phyloP scores from a whole-genome alignment of 2,888 invertebrate species.

The Sarcophaga rosellei region DNA sequence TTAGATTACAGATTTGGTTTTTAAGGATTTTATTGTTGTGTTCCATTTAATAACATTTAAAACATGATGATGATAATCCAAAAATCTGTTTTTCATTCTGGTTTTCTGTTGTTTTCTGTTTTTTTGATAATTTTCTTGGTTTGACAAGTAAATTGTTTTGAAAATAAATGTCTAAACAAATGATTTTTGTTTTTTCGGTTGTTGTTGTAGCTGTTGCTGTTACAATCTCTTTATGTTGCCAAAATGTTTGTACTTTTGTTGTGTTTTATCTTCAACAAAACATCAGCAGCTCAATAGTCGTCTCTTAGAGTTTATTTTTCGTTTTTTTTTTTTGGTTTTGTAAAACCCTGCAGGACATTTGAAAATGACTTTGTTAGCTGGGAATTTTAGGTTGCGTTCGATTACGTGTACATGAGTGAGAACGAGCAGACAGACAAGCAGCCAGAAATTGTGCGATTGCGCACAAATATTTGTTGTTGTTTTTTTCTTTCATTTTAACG shows the following conservation, averaged over 20 bases:
- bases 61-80: constrained; percentile 10
- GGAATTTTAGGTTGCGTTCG: constrained; percentile 33
- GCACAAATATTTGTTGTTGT: constrained; percentile 41
- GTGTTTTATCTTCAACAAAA: constrained; percentile 59
- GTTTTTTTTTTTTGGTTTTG: constrained; percentile 49
- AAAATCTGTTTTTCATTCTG: not conserved
- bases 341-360: constrained; percentile 62
- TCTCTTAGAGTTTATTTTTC: constrained; percentile 24
- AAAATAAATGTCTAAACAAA: constrained; percentile 67
- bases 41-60: constrained; percentile 31
- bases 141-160: constrained; percentile 45
- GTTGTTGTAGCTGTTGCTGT: constrained; percentile 46
- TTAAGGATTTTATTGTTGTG: not conserved
- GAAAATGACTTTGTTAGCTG: constrained; percentile 61
- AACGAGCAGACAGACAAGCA: too few species aligned
- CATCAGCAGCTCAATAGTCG: constrained; percentile 45
- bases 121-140: not conserved
- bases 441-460: constrained; percentile 48
- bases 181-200: constrained; percentile 68
- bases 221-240: constrained; percentile 41
- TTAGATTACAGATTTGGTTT: not conserved
- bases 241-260: constrained; percentile 26
- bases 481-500: too few species aligned
- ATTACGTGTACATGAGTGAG: too few species aligned
- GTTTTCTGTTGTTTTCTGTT: too few species aligned